phyloP scores from a whole-genome alignment of 2,888 invertebrate species.

The Gymnosoma rotundatum region DNA sequence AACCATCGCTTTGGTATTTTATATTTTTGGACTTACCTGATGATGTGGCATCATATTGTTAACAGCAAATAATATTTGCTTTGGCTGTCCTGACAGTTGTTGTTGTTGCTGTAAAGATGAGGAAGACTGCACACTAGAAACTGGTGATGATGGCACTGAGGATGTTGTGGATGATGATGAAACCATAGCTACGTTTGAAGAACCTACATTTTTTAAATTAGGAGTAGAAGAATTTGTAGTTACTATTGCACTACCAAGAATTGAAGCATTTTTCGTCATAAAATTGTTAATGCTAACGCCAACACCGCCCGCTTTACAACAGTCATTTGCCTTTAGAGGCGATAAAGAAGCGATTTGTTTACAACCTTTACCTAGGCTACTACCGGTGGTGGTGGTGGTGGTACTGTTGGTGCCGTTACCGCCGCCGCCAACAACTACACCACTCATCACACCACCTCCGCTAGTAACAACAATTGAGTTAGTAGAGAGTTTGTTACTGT shows the following conservation, averaged over 20 bases:
- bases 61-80: slow-evolving; percentile 79
- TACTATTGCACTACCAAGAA: slow-evolving; percentile 71
- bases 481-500: slow-evolving; percentile 69
- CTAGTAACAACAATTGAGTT: slow-evolving; percentile 64
- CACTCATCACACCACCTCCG: slow-evolving; percentile 38
- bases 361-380: slow-evolving; percentile 56
- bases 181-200: slow-evolving; percentile 40
- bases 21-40: slow-evolving; percentile 76
- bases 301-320: slow-evolving; percentile 48
- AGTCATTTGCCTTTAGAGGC: slow-evolving; percentile 43
- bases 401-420: slow-evolving; percentile 9
- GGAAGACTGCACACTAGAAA: slow-evolving; percentile 73
- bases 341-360: slow-evolving; percentile 58
- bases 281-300: slow-evolving; percentile 63
- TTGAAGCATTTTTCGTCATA: slow-evolving; percentile 71
- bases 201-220: slow-evolving; percentile 63
- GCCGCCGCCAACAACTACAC: slow-evolving; percentile 8
- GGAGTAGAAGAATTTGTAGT: slow-evolving; percentile 65
- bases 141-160: slow-evolving; percentile 76
- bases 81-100: slow-evolving; percentile 72
- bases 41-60: slow-evolving; percentile 77
- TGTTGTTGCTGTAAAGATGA: slow-evolving; percentile 67
- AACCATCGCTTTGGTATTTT: background rate
- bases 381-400: slow-evolving; percentile 35
- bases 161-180: slow-evolving; percentile 58